Evolutionary conservation across 2,888 invertebrate species (phyloP), one percentile per base, ranked within the genome.

Genomic region (Drosophila antonietae): DNA sequence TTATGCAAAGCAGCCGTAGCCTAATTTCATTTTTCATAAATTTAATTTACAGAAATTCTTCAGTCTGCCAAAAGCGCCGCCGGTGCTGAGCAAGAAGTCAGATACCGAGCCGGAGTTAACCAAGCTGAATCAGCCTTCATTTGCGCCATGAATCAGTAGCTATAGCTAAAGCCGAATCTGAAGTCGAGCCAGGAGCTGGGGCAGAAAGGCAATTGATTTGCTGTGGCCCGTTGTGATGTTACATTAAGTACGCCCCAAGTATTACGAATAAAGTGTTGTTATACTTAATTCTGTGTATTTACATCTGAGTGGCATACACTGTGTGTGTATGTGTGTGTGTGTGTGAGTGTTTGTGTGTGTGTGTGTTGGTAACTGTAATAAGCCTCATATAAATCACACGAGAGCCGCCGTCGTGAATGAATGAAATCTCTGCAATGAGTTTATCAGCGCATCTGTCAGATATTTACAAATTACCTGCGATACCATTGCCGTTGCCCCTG

Each of bases 21-120:
- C 87, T 86, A 86, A 86, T 76, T 80, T 86, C 69, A 81, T 74
- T 71, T 71, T 88, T 78, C 69, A 68, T 63, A 70, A 71, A 82
- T 81, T 86, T 78, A 77, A 78, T 80, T 81, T 86, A 74, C 80
- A 93, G 93, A 92, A 92, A 92, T 93, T 92, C 89, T 93, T 92
- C 89, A 91, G 92, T 82, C 85, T 93, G 75, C 93, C 93, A 39
- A 92, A 91, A 75, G 83, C 89, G 73, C 91, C 91, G 66, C 61
- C 71, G 77, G 86, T 82, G 31, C 58, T 71, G 35, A 59, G 68
- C 67, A 59, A 64, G 55, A 66, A 55, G 31, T 44, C 47, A 72
- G 33, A 59, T 14, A 28, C 41, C 1, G n/a, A 66, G 55, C 46
- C 79, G 46, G 80, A 79, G 73, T 52, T 80, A 74, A 68, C 80